These are phyloP conservation scores for Apamea crenata DNA, from an alignment of 2,888 invertebrate genomes.

Conservation along the genomic window DNA sequence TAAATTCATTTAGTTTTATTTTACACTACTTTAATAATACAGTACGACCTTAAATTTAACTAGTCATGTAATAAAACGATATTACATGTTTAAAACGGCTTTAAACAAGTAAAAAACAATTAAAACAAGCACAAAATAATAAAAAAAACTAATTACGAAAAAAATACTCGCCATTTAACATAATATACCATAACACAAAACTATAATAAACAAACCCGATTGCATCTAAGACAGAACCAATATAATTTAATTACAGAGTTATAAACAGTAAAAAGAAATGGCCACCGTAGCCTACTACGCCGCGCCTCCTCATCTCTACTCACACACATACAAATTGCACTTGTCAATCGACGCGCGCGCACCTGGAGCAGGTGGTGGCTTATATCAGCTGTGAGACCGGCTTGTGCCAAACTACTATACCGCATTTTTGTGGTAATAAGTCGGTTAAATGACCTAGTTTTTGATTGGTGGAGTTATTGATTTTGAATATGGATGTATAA, in stretches of 20 bases:
- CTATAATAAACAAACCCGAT: slow-evolving; percentile 16
- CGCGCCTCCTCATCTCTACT: slow-evolving; percentile 59
- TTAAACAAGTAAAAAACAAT: background rate
- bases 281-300: slow-evolving; percentile 20
- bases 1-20: background rate
- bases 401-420: slow-evolving; percentile 58
- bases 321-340: slow-evolving; percentile 72
- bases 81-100: background rate
- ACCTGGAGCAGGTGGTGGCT: slow-evolving; percentile 76
- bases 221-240: slow-evolving; percentile 8
- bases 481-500: background rate
- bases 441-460: slow-evolving; percentile 64
- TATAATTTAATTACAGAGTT: slow-evolving; percentile 29
- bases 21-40: background rate
- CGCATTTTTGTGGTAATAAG: slow-evolving; percentile 41
- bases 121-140: background rate
- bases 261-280: slow-evolving; percentile 42
- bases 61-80: background rate
- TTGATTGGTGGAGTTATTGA: background rate
- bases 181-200: background rate
- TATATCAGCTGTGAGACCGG: slow-evolving; percentile 74
- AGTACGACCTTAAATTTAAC: background rate
- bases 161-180: background rate
- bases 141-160: background rate
- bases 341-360: slow-evolving; percentile 72